A percentile compares a stretch with the other conserved stretches of the same genome.
phyloP scores from a whole-genome alignment of 2,113 vertebrate genomes.

The zebrafish (Danio rerio) region DNA sequence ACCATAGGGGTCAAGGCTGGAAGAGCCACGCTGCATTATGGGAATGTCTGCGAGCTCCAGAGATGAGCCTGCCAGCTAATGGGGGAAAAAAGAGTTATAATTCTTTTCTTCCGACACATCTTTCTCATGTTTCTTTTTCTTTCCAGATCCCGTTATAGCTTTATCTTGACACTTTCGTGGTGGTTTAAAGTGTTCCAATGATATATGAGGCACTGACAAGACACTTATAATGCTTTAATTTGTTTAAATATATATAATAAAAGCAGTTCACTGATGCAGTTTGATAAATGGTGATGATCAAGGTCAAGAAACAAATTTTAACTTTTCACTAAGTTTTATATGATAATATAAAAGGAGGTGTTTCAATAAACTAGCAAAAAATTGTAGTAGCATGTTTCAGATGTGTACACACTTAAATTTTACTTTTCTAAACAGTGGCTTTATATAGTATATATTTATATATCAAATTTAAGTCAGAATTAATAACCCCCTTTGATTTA shows the following conservation, averaged over 20 bases:
- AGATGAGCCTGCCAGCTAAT: slow-evolving; percentile 38
- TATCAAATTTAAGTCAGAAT: too few relatives aligned
- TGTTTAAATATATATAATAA: neutral
- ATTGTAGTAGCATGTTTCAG: too few relatives aligned
- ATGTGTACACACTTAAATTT: too few relatives aligned
- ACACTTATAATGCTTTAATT: neutral
- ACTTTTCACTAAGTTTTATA: too few relatives aligned
- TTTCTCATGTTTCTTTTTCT: slow-evolving; percentile 6
- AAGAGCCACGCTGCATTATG: slow-evolving; percentile 52
- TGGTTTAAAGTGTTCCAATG: slow-evolving; percentile 4
- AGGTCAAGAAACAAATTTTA: neutral
- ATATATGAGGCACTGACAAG: neutral
- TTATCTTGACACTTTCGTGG: slow-evolving; percentile 30
- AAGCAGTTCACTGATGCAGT: neutral
- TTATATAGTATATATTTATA: too few relatives aligned
- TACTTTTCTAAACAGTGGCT: too few relatives aligned
- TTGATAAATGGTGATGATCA: neutral
- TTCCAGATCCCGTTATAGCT: neutral
- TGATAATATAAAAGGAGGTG: too few relatives aligned
- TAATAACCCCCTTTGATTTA: too few relatives aligned
- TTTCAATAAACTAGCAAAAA: too few relatives aligned
- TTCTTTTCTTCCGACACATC: neutral
- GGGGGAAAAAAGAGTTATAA: slow-evolving; percentile 19
- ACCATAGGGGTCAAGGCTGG: slow-evolving; percentile 40
- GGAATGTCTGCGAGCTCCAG: slow-evolving; percentile 27